Base-by-base conservation (phyloP, 2,797 vertebrate genomes). In the Steatocranus sp. region DNA sequence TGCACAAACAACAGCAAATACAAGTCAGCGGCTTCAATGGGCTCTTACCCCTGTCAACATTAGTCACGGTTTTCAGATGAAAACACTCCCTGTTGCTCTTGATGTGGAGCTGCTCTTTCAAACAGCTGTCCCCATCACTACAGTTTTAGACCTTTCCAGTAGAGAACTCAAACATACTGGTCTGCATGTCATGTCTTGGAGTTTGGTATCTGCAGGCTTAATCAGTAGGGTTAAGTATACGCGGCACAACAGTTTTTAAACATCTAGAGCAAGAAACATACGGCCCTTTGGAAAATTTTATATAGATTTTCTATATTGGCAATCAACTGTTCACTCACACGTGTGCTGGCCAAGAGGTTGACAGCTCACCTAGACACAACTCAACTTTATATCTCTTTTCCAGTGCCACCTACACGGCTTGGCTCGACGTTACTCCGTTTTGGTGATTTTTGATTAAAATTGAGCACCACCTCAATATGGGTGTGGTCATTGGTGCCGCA, bases 1-100 rank as follows among this genome's bases (percentile, higher is more conserved):
- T 3, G 27, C 18, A 1, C 84, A 89, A 94, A 96, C 89, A 94
- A 43, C 14, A 8, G 51, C 87, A 93, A 95, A 92, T 53, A 83
- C 20, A 86, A 75, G 76, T 77, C 77, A 49, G 56, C 18, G 12
- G 70, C 43, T 89, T 87, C 49, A 74, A 34, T 4, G 8, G 70
- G n/a, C 66, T 41, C 18, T 83, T 50, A 58, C 51, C 79, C n/a
- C 41, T 75, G 77, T 86, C 80, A 84, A 51, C 83, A 41, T 78
- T 43, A 3, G 11, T 68, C 81, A 49, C 15, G 9, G 17, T 79
- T 81, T 74, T 49, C 4, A 7, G 70, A 84, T 86, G 63, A 70
- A 91, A 83, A 83, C 43, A 83, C 61, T 75, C 38, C n/a, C 68
- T 75, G 53, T 15, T 58, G 23, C 49, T 83, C 30, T 54, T 81